Percentiles rank a stretch among this genome's conserved stretches.
phyloP scores from a whole-genome alignment of 2,113 vertebrate genomes.

The Oenanthe melanoleuca region DNA sequence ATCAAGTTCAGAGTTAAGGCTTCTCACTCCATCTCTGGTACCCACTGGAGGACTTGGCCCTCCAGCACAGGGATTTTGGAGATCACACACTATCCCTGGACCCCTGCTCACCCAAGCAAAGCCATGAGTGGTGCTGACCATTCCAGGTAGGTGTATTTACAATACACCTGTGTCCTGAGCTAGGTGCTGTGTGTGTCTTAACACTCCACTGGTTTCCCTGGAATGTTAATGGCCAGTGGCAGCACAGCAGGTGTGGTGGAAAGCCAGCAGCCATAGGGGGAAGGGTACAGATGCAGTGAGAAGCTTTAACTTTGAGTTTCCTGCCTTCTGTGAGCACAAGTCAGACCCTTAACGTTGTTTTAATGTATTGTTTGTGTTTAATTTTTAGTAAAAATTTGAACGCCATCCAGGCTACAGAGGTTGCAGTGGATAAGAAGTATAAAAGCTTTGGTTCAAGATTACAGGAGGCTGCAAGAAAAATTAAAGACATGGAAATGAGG shows the following conservation, averaged over 20 bases:
- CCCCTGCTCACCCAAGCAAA: background rate
- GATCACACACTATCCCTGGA: background rate
- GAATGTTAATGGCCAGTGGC: background rate
- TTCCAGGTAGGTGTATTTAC: background rate
- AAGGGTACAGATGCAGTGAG: conserved; percentile 1
- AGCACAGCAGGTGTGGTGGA: conserved; percentile 4
- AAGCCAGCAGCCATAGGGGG: background rate
- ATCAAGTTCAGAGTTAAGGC: conserved; percentile 33
- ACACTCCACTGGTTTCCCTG: background rate
- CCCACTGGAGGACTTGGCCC: background rate
- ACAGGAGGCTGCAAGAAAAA: conserved; percentile 65
- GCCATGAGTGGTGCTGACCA: background rate
- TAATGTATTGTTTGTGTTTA: conserved; percentile 81
- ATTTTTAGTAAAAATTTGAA: conserved; percentile 81
- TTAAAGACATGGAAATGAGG: conserved; percentile 75
- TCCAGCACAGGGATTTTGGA: background rate
- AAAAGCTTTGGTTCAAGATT: conserved; percentile 76
- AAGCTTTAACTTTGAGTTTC: conserved; percentile 24
- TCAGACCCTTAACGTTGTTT: conserved; percentile 59
- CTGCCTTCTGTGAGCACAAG: conserved; percentile 23
- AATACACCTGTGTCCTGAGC: background rate
- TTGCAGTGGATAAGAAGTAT: conserved; percentile 75
- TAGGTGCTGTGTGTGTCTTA: background rate
- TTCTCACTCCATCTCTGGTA: background rate
- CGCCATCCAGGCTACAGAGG: conserved; percentile 71